phyloP scores from a whole-genome alignment of 2,113 vertebrate genomes.

The Accipiter cooperii region DNA sequence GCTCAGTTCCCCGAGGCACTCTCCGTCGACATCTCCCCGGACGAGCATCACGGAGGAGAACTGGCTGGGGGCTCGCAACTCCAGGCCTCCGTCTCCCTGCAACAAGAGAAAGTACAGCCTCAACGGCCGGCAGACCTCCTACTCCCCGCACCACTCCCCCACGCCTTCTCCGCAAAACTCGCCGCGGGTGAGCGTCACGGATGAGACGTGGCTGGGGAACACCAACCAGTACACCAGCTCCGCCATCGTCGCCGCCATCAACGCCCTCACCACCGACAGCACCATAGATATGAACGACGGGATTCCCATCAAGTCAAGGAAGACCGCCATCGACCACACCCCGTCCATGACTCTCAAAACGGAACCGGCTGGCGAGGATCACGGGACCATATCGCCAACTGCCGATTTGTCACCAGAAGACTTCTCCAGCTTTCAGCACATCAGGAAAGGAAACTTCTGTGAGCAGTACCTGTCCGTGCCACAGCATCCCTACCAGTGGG shows the following conservation, averaged over 20 bases:
- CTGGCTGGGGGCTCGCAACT: constrained; percentile 81
- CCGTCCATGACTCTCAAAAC: constrained; percentile 86
- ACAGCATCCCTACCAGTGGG: constrained; percentile 88
- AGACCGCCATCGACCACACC: constrained; percentile 82
- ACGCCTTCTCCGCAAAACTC: constrained; percentile 85
- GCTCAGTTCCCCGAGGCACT: constrained; percentile 83
- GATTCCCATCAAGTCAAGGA: constrained; percentile 89
- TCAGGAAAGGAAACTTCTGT: constrained; percentile 89
- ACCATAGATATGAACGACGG: constrained; percentile 86
- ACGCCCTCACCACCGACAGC: constrained; percentile 92
- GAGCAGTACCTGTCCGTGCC: constrained; percentile 92
- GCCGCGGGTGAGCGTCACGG: constrained; percentile 83
- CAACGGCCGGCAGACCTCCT: constrained; percentile 81
- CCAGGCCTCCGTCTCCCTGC: constrained; percentile 84
- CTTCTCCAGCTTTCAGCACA: constrained; percentile 81
- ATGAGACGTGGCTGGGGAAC: constrained; percentile 87
- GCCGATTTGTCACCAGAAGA: constrained; percentile 80
- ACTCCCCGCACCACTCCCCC: constrained; percentile 85
- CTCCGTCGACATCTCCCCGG: constrained; percentile 86
- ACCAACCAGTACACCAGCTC: constrained; percentile 96
- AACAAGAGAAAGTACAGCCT: constrained; percentile 91
- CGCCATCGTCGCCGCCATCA: constrained; percentile 93
- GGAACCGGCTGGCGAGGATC: constrained; percentile 83
- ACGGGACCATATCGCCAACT: constrained; percentile 72
- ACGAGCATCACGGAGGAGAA: constrained; percentile 85